Percentiles rank a stretch among this genome's conserved stretches.
Conservation (phyloP, 2,797 vertebrate species). For the Sebastolobus alascanus region DNA sequence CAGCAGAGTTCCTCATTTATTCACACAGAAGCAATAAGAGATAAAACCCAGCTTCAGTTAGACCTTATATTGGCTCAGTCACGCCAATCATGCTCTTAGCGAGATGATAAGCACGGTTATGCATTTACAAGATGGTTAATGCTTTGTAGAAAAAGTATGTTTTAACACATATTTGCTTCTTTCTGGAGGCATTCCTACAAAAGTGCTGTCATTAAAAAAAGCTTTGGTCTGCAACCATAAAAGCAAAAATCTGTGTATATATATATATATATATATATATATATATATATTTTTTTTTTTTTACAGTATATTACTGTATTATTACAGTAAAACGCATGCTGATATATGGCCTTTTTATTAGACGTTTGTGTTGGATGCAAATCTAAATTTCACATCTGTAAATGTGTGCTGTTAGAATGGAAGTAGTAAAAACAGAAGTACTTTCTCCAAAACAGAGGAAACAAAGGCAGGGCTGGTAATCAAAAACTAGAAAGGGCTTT, state of each 20-base stretch:
- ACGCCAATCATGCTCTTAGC: constrained; percentile 23
- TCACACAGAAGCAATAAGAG: constrained; percentile 30
- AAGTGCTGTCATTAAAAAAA: neutral
- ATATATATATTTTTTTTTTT: too few species aligned
- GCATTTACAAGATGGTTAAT: constrained; percentile 2
- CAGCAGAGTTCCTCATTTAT: constrained; percentile 4
- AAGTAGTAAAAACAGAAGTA: constrained; percentile 30
- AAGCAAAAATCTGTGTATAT: neutral
- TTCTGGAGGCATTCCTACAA: neutral
- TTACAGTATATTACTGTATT: neutral
- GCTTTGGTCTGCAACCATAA: neutral
- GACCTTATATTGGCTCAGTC: constrained; percentile 9
- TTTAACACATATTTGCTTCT: neutral
- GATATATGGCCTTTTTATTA: neutral
- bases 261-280: too few species aligned
- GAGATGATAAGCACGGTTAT: constrained; percentile 2
- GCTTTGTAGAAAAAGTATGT: neutral
- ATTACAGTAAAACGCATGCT: neutral
- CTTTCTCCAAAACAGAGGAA: constrained; percentile 4
- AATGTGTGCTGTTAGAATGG: neutral
- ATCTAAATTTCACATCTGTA: constrained; percentile 3
- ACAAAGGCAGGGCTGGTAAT: neutral
- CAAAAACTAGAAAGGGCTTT: constrained; percentile 5
- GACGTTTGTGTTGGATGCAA: neutral
- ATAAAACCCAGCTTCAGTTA: constrained; percentile 27